Evolutionary conservation across 37 sponge, comb jelly and placozoan species (phyloP), one percentile per base, ranked within the genome.

Genomic region (Spongia lamella): DNA sequence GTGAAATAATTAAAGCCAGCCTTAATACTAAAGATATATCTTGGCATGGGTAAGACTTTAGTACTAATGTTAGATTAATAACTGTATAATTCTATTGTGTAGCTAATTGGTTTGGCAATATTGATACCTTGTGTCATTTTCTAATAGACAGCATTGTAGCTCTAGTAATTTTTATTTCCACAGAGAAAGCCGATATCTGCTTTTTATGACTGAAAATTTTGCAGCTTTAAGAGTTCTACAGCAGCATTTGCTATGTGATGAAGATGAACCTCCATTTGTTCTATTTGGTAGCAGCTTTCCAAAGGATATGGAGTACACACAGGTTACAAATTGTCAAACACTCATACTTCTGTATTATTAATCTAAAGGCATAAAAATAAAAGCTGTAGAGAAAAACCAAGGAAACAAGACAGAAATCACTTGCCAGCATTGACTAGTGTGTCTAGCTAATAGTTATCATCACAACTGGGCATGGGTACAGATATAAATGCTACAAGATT

Each of bases 101-200:
- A n/a, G n/a, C n/a, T n/a, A n/a, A n/a, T n/a, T n/a, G n/a, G n/a
- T n/a, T n/a, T n/a, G n/a, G n/a, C n/a, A n/a, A n/a, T n/a, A n/a
- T n/a, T n/a, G n/a, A n/a, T n/a, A n/a, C 0, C 25, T n/a, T n/a
- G 15, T 52, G 15, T 52, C 17, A 15, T 17, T 17, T 17, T 19
- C 17, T 52, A 17, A 15, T 19, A 19, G 17, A 17, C 53, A 34
- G 43, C n/a, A n/a, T n/a, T n/a, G n/a, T n/a, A n/a, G n/a, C n/a
- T n/a, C n/a, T n/a, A n/a, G n/a, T n/a, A n/a, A n/a, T n/a, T n/a
- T n/a, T n/a, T n/a, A n/a, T n/a, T n/a, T 34, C 0, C 47, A 30
- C 61, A 86, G 93, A n/a, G 96, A 92, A 51, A 96, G 83, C 54
- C 93, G 96, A 29, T 96, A 96, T 51, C 80, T 96, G 21, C 76